Percentiles rank a stretch among this genome's conserved stretches.
These are phyloP conservation scores for Scaptomyza reducta DNA, from an alignment of 2,888 invertebrate species.

Conservation along the genomic window DNA sequence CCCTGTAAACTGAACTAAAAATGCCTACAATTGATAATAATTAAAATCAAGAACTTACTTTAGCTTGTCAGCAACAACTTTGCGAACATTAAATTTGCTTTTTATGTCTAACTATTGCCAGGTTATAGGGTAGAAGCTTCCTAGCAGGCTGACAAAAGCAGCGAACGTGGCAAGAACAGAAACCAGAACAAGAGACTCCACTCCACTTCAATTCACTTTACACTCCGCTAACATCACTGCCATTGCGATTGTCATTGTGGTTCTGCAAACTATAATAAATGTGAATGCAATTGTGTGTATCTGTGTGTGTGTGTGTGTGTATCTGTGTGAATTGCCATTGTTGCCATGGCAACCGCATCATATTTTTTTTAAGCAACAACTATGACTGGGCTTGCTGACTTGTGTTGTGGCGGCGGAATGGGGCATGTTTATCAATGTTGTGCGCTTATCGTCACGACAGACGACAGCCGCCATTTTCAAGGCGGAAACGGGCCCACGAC, in stretches of 20 bases:
- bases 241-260: slow-evolving; percentile 27
- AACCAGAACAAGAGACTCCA: slow-evolving; percentile 9
- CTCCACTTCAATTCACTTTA: slow-evolving; percentile 3
- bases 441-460: slow-evolving; percentile 64
- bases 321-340: slow-evolving; percentile 39
- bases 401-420: slow-evolving; percentile 17
- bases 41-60: not conserved
- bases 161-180: slow-evolving; percentile 24
- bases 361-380: slow-evolving; percentile 5
- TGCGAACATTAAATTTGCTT: not conserved
- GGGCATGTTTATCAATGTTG: slow-evolving; percentile 76
- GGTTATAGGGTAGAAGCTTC: slow-evolving; percentile 22
- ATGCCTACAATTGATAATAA: too few relatives aligned
- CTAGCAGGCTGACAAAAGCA: slow-evolving; percentile 30
- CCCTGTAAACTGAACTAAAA: not conserved
- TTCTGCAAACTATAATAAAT: slow-evolving; percentile 24
- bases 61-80: not conserved
- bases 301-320: slow-evolving; percentile 11
- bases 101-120: not conserved
- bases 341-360: slow-evolving; percentile 56
- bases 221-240: slow-evolving; percentile 12
- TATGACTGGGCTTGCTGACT: slow-evolving; percentile 2
- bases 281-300: slow-evolving; percentile 40
- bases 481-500: slow-evolving; percentile 37
- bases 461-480: slow-evolving; percentile 52